Evolutionary conservation across 2,797 vertebrate genomes (phyloP), one percentile per base, ranked within the genome.

Genomic region (Sebastes trivittatus): DNA sequence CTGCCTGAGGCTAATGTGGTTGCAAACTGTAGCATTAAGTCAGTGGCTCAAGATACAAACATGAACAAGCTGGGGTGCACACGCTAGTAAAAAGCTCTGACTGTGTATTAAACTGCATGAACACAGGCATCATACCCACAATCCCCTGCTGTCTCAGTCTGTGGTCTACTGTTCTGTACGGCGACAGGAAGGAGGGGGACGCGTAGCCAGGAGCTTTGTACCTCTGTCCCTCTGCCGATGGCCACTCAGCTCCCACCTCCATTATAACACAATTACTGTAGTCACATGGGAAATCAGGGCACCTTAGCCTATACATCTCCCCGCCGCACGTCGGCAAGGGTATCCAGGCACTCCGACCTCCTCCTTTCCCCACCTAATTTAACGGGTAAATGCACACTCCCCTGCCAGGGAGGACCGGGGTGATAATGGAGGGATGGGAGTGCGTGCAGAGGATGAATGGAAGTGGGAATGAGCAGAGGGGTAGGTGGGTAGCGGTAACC

Each of bases 211-310:
- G 16, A 38, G 70, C 77, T 69, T 65, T 87, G 84, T 77, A 78
- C 83, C 81, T 87, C 72, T 79, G 80, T 81, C 56, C 73, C 77
- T 85, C 69, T 66, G 68, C 83, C 82, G 80, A 87, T 64, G 85
- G 87, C 77, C 72, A 77, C 77, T 88, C 81, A 36, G 81, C 86
- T 90, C 81, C 84, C 75, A 67, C 88, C 80, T 86, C 86, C 92
- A 93, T 93, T 94, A 92, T 90, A 94, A 88, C 85, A 82, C 92
- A 92, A 92, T 94, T 92, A 95, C 87, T 42, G 66, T 80, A 78
- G 86, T 89, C 92, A 85, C 82, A 84, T 72, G 91, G 91, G 93
- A 93, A 91, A 94, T 92, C 81, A 93, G 87, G 86, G 84, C 88
- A 88, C 89, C 91, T 91, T 69, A 74, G 81, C 78, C 80, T 65